Conservation (phyloP, 1,140 invertebrate species). For the Drosophila azteca region DNA sequence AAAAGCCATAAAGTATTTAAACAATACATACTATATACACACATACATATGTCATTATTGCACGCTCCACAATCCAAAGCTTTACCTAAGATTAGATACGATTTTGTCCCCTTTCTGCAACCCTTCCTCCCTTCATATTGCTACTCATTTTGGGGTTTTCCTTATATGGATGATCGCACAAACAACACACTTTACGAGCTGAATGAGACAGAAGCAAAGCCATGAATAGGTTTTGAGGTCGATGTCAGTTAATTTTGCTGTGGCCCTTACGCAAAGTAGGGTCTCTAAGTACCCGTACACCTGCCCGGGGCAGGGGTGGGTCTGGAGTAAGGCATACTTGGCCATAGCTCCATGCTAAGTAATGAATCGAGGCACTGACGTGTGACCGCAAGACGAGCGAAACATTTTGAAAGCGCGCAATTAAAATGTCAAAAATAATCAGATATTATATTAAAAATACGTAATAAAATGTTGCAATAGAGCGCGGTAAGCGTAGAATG, state of each 20-base stretch:
- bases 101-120: constrained; percentile 10
- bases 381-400: constrained; percentile 60
- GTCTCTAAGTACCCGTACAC: constrained; percentile 30
- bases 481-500: constrained; percentile 13
- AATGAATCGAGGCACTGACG: constrained; percentile 67
- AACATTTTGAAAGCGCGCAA: constrained; percentile 55
- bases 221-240: constrained; percentile 61
- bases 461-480: constrained; percentile 37
- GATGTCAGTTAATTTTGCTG: constrained; percentile 51
- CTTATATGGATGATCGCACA: constrained; percentile 18
- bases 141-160: constrained; percentile 20
- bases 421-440: constrained; percentile 66
- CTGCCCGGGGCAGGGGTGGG: constrained; percentile 9
- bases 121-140: constrained; percentile 4
- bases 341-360: constrained; percentile 41
- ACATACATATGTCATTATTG: no score
- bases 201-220: constrained; percentile 24
- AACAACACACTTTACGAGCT: constrained; percentile 8
- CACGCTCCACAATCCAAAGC: no score
- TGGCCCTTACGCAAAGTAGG: constrained; percentile 52
- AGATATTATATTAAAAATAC: constrained; percentile 20
- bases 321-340: constrained; percentile 44
- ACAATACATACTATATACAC: constrained; percentile 7
- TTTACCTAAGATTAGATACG: constrained; percentile 19
- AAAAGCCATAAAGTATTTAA: constrained; percentile 24